These are phyloP conservation scores for Pentamera pediparva DNA, from an alignment of 53 echinoderm and acorn worm genomes.

Conservation along the genomic window DNA sequence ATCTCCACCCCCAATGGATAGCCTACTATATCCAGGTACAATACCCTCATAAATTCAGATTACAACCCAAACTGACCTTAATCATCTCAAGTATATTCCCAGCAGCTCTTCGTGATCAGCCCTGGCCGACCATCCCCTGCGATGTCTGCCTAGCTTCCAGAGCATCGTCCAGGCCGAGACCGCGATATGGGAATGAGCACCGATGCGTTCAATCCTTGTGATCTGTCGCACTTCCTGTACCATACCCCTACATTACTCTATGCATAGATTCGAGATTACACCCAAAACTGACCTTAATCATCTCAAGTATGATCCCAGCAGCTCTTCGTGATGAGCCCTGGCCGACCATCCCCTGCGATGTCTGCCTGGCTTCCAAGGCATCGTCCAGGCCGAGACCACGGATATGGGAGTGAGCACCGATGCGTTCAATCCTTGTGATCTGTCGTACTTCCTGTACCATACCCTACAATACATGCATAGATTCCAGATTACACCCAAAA, in stretches of 20 bases:
- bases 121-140: constrained; percentile 98
- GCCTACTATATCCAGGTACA: too few relatives aligned
- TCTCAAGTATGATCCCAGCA: constrained; percentile 90
- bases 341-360: constrained; percentile 98
- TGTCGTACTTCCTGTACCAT: constrained; percentile 94
- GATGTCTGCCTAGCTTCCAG: constrained; percentile 91
- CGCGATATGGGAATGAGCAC: constrained; percentile 99
- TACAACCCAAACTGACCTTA: too few relatives aligned
- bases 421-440: constrained; percentile 92
- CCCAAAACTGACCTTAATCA: constrained; percentile 99
- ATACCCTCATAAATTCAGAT: too few relatives aligned
- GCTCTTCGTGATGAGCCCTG: constrained; percentile 86
- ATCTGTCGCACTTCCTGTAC: constrained; percentile 95
- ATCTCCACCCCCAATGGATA: too few relatives aligned
- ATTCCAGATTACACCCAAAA: too few relatives aligned
- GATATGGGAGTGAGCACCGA: constrained; percentile 98
- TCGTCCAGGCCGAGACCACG: constrained; percentile 92
- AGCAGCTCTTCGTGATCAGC: constrained; percentile 80
- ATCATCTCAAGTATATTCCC: constrained; percentile 97
- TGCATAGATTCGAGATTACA: too few relatives aligned
- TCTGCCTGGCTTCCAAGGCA: constrained; percentile 91
- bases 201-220: constrained; percentile 92
- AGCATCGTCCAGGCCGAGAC: constrained; percentile 93
- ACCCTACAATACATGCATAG: too few relatives aligned
- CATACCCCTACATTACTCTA: too few relatives aligned